These are phyloP conservation scores for Ginglymostoma cirratum DNA, from an alignment of 2,113 vertebrate species.

Conservation along the genomic window DNA sequence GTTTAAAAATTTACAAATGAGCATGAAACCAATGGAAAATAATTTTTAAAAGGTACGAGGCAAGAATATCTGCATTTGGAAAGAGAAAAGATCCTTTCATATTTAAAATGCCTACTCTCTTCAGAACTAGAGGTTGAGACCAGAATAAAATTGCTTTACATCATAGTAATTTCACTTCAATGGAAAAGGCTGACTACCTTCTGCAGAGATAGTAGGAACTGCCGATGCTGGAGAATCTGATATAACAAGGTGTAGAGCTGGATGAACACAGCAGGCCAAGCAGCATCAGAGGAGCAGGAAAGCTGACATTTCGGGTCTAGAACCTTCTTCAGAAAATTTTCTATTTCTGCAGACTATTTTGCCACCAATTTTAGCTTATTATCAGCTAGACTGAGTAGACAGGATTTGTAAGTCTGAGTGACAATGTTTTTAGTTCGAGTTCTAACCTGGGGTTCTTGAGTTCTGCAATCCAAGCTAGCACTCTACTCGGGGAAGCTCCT, in stretches of 20 bases:
- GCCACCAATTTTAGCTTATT: neutral
- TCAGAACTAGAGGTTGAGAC: neutral
- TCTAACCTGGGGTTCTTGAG: neutral
- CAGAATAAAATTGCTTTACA: neutral
- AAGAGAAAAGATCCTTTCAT: neutral
- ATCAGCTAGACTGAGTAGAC: neutral
- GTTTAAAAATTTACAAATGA: neutral
- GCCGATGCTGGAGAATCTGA: no score
- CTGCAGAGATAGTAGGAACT: neutral
- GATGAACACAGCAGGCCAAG: no score
- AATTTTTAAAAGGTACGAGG: neutral
- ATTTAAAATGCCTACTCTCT: neutral
- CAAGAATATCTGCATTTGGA: neutral
- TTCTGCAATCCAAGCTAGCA: neutral
- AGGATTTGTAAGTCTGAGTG: neutral
- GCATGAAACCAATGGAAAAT: neutral
- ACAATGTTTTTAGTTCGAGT: neutral
- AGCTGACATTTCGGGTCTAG: no score
- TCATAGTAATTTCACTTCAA: neutral
- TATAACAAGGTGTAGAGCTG: no score
- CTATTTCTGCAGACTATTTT: neutral
- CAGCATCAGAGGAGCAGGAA: no score
- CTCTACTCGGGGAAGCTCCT: neutral
- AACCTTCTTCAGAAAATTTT: no score
- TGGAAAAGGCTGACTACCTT: neutral